Evolutionary conservation across 2,888 invertebrate genomes (phyloP).

Genomic region (Tipula unca): DNA sequence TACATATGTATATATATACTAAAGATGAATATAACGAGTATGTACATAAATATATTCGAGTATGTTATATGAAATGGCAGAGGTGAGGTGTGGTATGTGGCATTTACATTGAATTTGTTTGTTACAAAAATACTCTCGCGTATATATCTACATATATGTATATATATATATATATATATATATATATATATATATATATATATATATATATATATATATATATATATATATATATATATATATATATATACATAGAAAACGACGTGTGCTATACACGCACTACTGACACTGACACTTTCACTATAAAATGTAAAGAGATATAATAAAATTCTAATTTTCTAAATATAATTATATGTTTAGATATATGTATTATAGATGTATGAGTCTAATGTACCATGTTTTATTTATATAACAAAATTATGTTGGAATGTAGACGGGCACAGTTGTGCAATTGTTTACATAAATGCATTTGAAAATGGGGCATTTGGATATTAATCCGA

Average conservation of each 20-base stretch:
- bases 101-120: neutral
- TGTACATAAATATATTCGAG: no score
- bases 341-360: neutral
- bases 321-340: neutral
- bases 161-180: no score
- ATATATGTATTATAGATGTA: neutral
- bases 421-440: neutral
- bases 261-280: neutral
- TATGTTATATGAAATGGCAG: neutral
- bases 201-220: no score
- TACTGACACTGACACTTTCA: slow-evolving; percentile 4
- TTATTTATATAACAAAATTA: neutral
- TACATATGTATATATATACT: neutral
- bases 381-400: no score
- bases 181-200: no score
- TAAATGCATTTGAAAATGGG: neutral
- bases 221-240: no score
- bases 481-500: neutral
- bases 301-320: neutral
- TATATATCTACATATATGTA: no score
- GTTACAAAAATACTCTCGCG: neutral
- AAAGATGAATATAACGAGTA: neutral
- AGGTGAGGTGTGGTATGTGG: neutral
- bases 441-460: neutral
- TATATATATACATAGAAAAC: no score